Evolutionary conservation across 2,888 invertebrate genomes (phyloP).

Genomic region (Frankliniella fusca): DNA sequence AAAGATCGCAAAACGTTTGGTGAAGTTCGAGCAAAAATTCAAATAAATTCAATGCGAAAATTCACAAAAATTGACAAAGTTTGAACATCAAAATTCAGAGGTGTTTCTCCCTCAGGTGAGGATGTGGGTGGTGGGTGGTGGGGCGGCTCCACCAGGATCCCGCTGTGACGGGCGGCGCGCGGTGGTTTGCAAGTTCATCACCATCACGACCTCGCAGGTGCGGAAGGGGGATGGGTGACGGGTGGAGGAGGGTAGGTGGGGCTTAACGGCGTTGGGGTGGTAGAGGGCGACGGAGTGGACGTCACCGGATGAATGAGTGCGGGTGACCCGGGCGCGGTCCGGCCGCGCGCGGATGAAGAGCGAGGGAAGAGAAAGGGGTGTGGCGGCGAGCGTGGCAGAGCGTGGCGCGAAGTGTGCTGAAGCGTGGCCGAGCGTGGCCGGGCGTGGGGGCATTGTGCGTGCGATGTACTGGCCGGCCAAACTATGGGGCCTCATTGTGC

Average conservation of each 20-base stretch:
- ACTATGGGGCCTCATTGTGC: slow-evolving; percentile 19
- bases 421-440: neutral
- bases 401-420: neutral
- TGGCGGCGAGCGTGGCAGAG: neutral
- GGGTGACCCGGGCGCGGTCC: too few relatives aligned
- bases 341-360: neutral
- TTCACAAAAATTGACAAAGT: too few relatives aligned
- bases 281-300: too few relatives aligned
- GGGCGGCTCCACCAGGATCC: too few relatives aligned
- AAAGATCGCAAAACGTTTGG: too few relatives aligned
- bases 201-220: neutral
- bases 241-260: neutral
- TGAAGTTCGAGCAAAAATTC: too few relatives aligned
- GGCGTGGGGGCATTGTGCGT: neutral
- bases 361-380: neutral
- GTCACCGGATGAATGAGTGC: too few relatives aligned
- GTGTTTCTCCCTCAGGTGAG: neutral
- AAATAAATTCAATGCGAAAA: too few relatives aligned
- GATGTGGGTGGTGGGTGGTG: too few relatives aligned
- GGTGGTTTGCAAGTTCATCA: neutral
- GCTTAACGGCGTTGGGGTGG: too few relatives aligned
- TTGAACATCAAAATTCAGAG: too few relatives aligned
- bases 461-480: slow-evolving; percentile 11
- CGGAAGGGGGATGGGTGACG: neutral
- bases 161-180: neutral